Evolutionary conservation across 23 tunicate species (phyloP).

Genomic region (Ascidia mentula): DNA sequence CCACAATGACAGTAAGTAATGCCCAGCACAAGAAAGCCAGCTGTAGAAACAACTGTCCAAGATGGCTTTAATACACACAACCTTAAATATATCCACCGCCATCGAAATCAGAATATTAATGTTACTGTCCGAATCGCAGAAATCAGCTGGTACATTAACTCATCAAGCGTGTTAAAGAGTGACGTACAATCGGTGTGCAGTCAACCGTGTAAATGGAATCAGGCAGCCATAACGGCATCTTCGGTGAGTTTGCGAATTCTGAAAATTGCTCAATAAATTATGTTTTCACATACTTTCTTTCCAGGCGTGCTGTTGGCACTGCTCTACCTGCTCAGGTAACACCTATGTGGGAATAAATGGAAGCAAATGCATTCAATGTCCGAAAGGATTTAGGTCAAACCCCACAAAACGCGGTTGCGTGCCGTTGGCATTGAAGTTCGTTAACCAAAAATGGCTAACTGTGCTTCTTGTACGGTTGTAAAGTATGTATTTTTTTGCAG

Average conservation of each 20-base stretch:
- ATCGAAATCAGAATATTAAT: too few species aligned
- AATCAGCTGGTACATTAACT: too few species aligned
- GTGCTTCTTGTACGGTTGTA: too few species aligned
- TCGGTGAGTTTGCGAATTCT: slow-evolving; percentile 30
- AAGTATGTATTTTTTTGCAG: too few species aligned
- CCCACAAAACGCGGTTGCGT: slow-evolving; percentile 15
- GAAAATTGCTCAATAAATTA: too few species aligned
- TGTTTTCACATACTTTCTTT: too few species aligned
- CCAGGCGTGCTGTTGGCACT: slow-evolving; percentile 67
- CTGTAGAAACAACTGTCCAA: too few species aligned
- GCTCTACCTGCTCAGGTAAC: slow-evolving; percentile 29
- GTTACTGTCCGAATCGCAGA: too few species aligned
- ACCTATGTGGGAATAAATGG: slow-evolving; percentile 46
- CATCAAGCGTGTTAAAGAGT: neutral
- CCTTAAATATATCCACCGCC: too few species aligned
- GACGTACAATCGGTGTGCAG: slow-evolving; percentile 41
- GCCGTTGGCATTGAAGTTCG: slow-evolving; percentile 9
- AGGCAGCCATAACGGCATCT: slow-evolving; percentile 30
- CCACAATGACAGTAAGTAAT: slow-evolving; percentile 19
- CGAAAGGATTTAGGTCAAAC: slow-evolving; percentile 30
- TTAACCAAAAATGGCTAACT: neutral
- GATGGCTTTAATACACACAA: too few species aligned
- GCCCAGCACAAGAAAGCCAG: too few species aligned
- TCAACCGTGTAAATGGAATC: slow-evolving; percentile 37
- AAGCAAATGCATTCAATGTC: slow-evolving; percentile 29